phyloP scores from a whole-genome alignment of 2,888 invertebrate genomes.

The Dicyrtomina minuta region DNA sequence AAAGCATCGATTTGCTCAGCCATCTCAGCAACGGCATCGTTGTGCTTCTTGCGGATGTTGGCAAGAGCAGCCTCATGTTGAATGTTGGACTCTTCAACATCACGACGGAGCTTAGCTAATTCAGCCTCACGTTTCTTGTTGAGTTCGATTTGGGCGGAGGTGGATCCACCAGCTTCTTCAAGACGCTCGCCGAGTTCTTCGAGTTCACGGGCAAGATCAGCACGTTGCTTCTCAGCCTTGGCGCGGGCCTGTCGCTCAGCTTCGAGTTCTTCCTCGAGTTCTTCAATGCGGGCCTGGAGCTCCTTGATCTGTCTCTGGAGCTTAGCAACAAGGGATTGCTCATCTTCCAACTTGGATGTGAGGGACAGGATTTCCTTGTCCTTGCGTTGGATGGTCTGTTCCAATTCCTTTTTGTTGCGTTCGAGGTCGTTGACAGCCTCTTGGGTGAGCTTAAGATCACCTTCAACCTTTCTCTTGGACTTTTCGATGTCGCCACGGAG shows the following conservation, averaged over 20 bases:
- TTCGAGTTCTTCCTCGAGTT: constrained; percentile 99
- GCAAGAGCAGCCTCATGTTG: constrained; percentile 97
- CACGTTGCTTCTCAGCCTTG: constrained; percentile 93
- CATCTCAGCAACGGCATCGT: constrained; percentile 98
- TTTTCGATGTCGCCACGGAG: constrained; percentile 73
- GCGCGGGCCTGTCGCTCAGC: constrained; percentile 86
- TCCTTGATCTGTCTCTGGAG: constrained; percentile 46
- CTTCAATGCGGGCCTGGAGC: constrained; percentile 81
- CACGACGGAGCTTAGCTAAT: constrained; percentile 95
- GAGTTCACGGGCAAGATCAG: constrained; percentile 93
- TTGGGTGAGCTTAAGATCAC: constrained; percentile 61
- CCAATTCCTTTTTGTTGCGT: constrained; percentile 60
- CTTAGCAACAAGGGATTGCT: constrained; percentile 39
- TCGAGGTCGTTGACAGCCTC: constrained; percentile 57
- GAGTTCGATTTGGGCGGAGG: constrained; percentile 90
- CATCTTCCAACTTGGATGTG: constrained; percentile 56
- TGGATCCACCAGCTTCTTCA: constrained; percentile 99
- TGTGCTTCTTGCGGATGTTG: constrained; percentile 99
- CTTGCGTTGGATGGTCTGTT: constrained; percentile 61
- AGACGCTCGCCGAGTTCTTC: constrained; percentile 95
- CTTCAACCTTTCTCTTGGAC: constrained; percentile 63
- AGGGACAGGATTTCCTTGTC: constrained; percentile 62
- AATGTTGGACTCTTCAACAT: constrained; percentile 98
- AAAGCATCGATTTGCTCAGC: constrained; percentile 99
- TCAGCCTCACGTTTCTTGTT: constrained; percentile 99